Evolutionary conservation across 2,113 vertebrate genomes (phyloP).

Genomic region (Gavialis gangeticus): DNA sequence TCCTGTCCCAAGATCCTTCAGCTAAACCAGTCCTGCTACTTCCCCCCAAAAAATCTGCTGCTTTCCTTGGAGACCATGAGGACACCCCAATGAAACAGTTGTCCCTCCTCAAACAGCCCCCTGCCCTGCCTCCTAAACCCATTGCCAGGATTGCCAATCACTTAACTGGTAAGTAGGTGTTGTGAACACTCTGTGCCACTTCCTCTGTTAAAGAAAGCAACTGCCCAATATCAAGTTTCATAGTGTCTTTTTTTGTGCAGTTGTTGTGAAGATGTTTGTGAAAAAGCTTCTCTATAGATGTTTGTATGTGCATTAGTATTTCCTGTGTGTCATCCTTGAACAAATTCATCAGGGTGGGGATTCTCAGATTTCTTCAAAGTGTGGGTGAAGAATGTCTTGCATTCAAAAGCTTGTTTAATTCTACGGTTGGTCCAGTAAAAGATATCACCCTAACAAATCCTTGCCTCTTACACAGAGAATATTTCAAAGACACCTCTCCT

Average conservation of each 20-base stretch:
- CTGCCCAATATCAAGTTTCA: background rate
- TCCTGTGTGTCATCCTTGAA: background rate
- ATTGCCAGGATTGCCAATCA: conserved; percentile 95
- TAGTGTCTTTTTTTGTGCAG: background rate
- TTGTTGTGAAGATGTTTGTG: background rate
- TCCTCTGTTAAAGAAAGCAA: conserved; percentile 43
- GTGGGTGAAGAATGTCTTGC: too few relatives aligned
- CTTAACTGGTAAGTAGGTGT: conserved; percentile 89
- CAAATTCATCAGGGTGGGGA: background rate
- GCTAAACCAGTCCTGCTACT: conserved; percentile 91
- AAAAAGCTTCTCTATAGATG: background rate
- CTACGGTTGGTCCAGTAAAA: too few relatives aligned
- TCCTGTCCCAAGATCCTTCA: conserved; percentile 91
- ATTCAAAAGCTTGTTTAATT: too few relatives aligned
- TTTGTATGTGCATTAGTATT: conserved; percentile 14
- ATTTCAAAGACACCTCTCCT: conserved; percentile 8
- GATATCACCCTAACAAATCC: too few relatives aligned
- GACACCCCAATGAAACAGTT: conserved; percentile 92
- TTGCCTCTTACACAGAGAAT: background rate
- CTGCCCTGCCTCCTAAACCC: conserved; percentile 98
- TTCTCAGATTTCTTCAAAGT: fast-evolving
- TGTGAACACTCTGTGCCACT: conserved; percentile 22
- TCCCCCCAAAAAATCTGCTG: conserved; percentile 91
- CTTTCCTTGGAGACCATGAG: conserved; percentile 91
- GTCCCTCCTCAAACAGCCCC: conserved; percentile 96